phyloP scores from a whole-genome alignment of 2,113 vertebrate species.

The Octodon degus region DNA sequence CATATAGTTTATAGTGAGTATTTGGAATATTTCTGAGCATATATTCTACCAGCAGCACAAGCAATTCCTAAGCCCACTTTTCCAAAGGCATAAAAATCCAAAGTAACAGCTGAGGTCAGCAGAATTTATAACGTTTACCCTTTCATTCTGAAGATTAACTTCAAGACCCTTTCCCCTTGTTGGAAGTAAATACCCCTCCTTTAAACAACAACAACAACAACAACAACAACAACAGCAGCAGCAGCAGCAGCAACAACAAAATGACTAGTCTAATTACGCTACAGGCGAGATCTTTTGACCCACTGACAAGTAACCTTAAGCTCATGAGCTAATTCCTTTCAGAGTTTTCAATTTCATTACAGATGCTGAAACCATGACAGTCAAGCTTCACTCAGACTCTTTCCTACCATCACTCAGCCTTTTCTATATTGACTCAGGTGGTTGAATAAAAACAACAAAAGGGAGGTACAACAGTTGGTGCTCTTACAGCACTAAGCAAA shows the following conservation, averaged over 20 bases:
- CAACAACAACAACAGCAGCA: background rate
- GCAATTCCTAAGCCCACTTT: background rate
- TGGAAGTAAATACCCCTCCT: background rate
- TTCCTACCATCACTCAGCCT: background rate
- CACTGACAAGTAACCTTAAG: background rate
- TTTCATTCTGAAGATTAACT: background rate
- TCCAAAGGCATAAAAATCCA: background rate
- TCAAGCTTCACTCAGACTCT: background rate
- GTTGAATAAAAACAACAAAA: background rate
- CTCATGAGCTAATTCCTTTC: background rate
- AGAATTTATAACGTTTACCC: background rate
- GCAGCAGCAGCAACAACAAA: background rate
- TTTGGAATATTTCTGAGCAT: background rate
- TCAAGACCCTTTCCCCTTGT: background rate
- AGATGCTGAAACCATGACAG: background rate
- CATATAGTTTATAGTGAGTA: constrained; percentile 50
- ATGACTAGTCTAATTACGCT: background rate
- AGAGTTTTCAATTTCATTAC: background rate
- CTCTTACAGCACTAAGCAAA: background rate
- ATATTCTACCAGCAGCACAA: background rate
- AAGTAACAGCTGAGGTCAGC: background rate
- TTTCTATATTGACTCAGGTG: background rate
- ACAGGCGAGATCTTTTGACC: background rate
- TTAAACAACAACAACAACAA: background rate
- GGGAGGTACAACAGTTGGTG: background rate